A percentile compares a stretch with the other conserved stretches of the same genome.
Evolutionary conservation across 2,888 invertebrate species (phyloP).

Genomic region (Pecten maximus): DNA sequence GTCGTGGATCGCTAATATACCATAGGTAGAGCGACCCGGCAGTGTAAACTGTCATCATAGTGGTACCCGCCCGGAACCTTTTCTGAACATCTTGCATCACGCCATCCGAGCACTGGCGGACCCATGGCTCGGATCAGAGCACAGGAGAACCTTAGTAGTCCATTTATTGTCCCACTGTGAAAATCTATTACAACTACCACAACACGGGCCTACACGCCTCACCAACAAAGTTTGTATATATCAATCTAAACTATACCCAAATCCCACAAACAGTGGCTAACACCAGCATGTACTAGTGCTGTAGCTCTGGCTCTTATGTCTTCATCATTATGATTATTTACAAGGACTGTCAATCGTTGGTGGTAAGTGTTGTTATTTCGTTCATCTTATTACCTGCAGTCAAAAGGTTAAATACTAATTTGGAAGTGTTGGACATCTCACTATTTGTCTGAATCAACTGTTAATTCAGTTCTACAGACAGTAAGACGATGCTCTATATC

Average conservation of each 20-base stretch:
- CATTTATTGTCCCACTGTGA: slow-evolving; percentile 42
- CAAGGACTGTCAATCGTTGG: neutral
- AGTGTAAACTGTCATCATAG: neutral
- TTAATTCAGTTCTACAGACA: no score
- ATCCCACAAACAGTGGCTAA: neutral
- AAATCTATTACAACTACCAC: slow-evolving; percentile 54
- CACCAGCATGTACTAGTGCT: neutral
- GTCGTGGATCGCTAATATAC: neutral
- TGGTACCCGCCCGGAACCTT: slow-evolving; percentile 54
- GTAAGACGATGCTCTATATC: no score
- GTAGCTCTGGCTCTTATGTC: neutral
- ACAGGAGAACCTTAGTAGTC: slow-evolving; percentile 52
- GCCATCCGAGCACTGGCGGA: slow-evolving; percentile 47
- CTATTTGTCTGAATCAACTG: neutral
- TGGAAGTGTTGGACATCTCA: neutral
- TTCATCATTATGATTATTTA: neutral
- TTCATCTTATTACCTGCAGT: neutral
- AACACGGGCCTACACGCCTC: slow-evolving; percentile 53
- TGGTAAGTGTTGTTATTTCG: neutral
- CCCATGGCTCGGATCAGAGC: slow-evolving; percentile 53
- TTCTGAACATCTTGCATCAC: slow-evolving; percentile 53
- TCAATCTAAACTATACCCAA: neutral
- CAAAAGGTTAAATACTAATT: neutral
- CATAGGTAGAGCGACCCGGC: neutral
- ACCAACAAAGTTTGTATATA: slow-evolving; percentile 36